Percentiles rank a stretch among this genome's conserved stretches.
Evolutionary conservation across 2,113 vertebrate species (phyloP).

Genomic region (Suncus etruscus): DNA sequence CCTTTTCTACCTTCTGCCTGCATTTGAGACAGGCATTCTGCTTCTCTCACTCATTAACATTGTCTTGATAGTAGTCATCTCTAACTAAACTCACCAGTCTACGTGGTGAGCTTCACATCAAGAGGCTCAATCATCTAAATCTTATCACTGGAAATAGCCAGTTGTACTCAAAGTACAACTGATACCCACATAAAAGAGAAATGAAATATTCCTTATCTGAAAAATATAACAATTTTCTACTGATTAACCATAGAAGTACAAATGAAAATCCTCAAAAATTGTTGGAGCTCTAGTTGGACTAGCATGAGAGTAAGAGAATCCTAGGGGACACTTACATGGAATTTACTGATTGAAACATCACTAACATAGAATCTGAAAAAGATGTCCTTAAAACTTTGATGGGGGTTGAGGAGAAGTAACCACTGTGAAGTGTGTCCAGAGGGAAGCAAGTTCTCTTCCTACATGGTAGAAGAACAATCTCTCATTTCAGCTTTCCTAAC

Average conservation of each 20-base stretch:
- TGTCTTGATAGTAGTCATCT: no score
- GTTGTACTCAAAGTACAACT: no score
- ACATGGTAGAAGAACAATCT: not conserved
- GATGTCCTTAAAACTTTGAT: not conserved
- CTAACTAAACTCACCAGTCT: no score
- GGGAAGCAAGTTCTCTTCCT: not conserved
- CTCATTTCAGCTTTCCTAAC: not conserved
- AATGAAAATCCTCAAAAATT: not conserved
- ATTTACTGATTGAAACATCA: conserved; percentile 24
- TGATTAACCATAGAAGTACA: not conserved
- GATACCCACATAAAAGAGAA: no score
- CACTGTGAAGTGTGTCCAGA: not conserved
- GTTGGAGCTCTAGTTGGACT: not conserved
- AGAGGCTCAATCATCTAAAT: no score
- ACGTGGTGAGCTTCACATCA: no score
- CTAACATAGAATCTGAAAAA: conserved; percentile 2
- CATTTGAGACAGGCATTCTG: no score
- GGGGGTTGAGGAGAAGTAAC: not conserved
- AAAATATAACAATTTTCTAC: not conserved
- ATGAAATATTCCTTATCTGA: no score
- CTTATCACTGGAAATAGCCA: no score
- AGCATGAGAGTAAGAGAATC: not conserved
- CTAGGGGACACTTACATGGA: no score
- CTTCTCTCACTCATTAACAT: no score
- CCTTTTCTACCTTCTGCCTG: no score